Evolutionary conservation across 2,113 vertebrate genomes (phyloP).

Genomic region (Boulengeromyrus knoepffleri): DNA sequence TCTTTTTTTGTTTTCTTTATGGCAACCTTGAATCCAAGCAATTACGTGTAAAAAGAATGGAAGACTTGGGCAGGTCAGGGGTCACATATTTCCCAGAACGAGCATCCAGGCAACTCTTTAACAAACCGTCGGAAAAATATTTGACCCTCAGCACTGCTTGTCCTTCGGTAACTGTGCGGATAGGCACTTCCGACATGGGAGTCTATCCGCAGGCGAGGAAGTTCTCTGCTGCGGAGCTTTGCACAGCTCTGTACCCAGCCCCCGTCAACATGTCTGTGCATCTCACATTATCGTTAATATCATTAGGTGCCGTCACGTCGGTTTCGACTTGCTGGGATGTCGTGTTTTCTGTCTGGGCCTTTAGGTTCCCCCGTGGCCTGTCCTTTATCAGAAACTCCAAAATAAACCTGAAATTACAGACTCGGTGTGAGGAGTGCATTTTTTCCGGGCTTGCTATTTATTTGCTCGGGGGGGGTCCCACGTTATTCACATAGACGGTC

Average conservation of each 20-base stretch:
- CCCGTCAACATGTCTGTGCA: not conserved
- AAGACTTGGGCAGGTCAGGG: constrained; percentile 23
- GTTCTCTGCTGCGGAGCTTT: not conserved
- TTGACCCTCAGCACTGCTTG: constrained; percentile 5
- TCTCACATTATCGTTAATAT: not conserved
- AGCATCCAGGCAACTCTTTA: constrained; percentile 35
- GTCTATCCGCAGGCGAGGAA: not conserved
- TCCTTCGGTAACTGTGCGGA: not conserved
- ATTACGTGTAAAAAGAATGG: constrained; percentile 28
- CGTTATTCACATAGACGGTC: not conserved
- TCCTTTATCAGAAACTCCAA: not conserved
- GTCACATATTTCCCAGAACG: constrained; percentile 44
- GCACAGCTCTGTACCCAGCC: not conserved
- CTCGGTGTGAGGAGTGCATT: not conserved
- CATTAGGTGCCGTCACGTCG: not conserved
- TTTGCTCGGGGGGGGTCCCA: not conserved
- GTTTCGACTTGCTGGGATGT: not conserved
- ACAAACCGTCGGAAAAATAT: constrained; percentile 34
- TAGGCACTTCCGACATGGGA: not conserved
- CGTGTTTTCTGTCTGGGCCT: not conserved
- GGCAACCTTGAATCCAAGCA: constrained; percentile 39
- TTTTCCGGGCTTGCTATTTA: not conserved
- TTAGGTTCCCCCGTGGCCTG: not conserved
- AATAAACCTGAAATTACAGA: not conserved
- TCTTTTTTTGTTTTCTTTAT: constrained; percentile 39